Evolutionary conservation across 1,140 invertebrate genomes (phyloP), one percentile per base, ranked within the genome.

Genomic region (Drosophila orosa): DNA sequence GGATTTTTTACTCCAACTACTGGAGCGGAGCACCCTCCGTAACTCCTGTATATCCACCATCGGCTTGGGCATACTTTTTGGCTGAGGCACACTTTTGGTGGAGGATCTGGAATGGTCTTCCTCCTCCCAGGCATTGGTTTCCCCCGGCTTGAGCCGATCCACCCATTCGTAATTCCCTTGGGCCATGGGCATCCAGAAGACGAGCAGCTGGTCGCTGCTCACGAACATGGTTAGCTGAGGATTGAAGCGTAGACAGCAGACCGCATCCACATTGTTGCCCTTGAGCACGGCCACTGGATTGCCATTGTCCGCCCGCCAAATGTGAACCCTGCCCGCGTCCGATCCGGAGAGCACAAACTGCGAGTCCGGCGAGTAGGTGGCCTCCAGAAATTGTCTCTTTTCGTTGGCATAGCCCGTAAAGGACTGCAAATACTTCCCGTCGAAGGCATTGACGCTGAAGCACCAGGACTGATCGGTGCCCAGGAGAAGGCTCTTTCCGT

Each of bases 201-300:
- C 56, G 2, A 72, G 47, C 24, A 52, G 31, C 8, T 50, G 13
- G 19, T 78, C 69, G 48, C 68, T 56, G 59, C 65, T 86, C 13
- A 78, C 78, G 12, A 86, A 81, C 78, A 85, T 72, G 8, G 48
- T 77, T 1, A 47, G 31, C 9, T 12, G 39, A 2, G 82, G 82
- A 78, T 78, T 71, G 29, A 85, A 81, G 5, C 59, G 47, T 3
- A 85, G 6, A 15, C 63, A 78, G 0, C 47, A 42, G 19, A 77
- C 63, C 3, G 74, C 50, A 3, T 50, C 37, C 9, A 24, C 10
- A 8, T 54, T 80, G 13, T 63, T 78, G 22, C 61, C 59, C 5
- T 60, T 39, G 1, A 85, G 37, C 4, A 72, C 57, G 2, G 61
- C 48, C 22, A 71, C 42, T 5, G 58, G 22, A 29, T 60, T 29